Percentiles rank a stretch among this genome's conserved stretches.
phyloP scores from a whole-genome alignment of 2,888 invertebrate genomes.

The Calliphora vomitoria region DNA sequence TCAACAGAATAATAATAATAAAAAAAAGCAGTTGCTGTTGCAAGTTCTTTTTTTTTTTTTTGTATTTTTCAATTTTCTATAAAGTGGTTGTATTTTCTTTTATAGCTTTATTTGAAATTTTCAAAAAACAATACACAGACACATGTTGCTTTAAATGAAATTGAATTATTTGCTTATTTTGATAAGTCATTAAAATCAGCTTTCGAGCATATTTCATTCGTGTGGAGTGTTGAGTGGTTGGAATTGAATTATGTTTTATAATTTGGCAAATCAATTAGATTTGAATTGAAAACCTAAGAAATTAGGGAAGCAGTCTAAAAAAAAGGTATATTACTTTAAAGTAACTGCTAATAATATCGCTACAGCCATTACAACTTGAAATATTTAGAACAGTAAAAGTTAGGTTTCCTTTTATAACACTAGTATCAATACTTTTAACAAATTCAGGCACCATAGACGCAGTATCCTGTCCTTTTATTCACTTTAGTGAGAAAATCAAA shows the following conservation, averaged over 20 bases:
- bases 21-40: conserved; percentile 9
- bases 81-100: conserved; percentile 59
- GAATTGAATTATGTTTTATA: conserved; percentile 14
- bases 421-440: too few relatives aligned
- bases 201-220: conserved; percentile 36
- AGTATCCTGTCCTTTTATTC: too few relatives aligned
- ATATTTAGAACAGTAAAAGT: too few relatives aligned
- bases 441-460: too few relatives aligned
- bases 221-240: conserved; percentile 30
- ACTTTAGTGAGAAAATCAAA: too few relatives aligned
- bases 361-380: too few relatives aligned
- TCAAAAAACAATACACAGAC: conserved; percentile 29
- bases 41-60: conserved; percentile 17
- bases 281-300: not conserved
- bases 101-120: not conserved
- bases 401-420: too few relatives aligned
- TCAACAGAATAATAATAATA: conserved; percentile 81
- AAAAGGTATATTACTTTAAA: too few relatives aligned
- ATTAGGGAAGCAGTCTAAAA: not conserved
- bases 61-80: conserved; percentile 14
- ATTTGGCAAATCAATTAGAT: conserved; percentile 43
- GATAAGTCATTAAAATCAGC: conserved; percentile 79
- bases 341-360: too few relatives aligned
- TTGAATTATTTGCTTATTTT: conserved; percentile 82
- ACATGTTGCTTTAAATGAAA: conserved; percentile 74